phyloP scores from a whole-genome alignment of 2,797 vertebrate species.

The Brotogeris chrysoptera region DNA sequence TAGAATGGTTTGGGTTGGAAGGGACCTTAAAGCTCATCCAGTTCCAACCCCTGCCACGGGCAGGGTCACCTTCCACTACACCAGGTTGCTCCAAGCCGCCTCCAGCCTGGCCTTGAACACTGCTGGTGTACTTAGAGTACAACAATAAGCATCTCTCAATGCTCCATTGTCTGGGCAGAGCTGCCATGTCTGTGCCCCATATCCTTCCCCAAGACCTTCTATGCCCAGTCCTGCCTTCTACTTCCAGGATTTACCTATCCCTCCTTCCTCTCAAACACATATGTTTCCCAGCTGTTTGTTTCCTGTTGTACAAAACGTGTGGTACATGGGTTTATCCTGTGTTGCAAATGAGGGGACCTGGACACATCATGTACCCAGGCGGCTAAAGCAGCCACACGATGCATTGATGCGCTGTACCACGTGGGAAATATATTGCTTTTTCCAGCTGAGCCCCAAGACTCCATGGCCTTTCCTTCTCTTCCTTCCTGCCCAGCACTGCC shows the following conservation, averaged over 20 bases:
- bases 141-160: neutral
- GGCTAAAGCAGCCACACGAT: neutral
- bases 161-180: neutral
- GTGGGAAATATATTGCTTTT: conserved; percentile 4
- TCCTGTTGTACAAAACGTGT: neutral
- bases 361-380: neutral
- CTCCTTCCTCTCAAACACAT: neutral
- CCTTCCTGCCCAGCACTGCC: neutral
- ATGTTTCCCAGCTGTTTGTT: neutral
- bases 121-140: neutral
- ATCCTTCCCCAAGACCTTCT: neutral
- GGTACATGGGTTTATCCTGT: neutral
- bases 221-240: neutral
- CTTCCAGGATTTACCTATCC: neutral
- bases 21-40: neutral
- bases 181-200: neutral
- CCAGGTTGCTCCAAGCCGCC: neutral
- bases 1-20: neutral
- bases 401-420: neutral
- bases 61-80: neutral
- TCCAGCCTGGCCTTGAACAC: neutral
- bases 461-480: neutral
- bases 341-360: neutral
- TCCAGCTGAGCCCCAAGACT: neutral
- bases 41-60: neutral